A percentile compares a stretch with the other conserved stretches of the same genome.
Conservation (phyloP, 2,797 vertebrate genomes). For the Macropus fuliginosus region DNA sequence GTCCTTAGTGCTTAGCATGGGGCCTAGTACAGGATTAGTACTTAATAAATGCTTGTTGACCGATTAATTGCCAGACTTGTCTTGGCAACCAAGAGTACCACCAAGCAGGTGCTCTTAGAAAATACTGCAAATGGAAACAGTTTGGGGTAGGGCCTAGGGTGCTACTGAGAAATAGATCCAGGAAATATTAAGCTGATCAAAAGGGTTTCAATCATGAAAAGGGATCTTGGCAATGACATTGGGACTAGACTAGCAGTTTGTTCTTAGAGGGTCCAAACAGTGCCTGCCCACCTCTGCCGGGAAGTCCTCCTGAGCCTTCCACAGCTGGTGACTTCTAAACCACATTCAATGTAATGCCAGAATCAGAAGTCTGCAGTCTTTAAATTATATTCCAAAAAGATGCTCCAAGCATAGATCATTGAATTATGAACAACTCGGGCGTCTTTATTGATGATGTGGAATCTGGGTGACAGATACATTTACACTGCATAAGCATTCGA, state of each 20-base stretch:
- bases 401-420: constrained; percentile 83
- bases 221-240: neutral
- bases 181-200: neutral
- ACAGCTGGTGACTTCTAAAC: constrained; percentile 76
- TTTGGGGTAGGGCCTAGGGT: neutral
- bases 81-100: neutral
- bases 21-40: neutral
- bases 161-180: neutral
- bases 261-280: neutral
- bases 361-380: constrained; percentile 80
- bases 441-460: constrained; percentile 86
- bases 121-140: neutral
- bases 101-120: neutral
- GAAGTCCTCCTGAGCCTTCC: neutral
- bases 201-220: neutral
- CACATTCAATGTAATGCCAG: constrained; percentile 60
- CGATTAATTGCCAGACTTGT: neutral
- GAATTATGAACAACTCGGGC: constrained; percentile 84
- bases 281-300: neutral
- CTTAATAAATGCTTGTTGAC: neutral
- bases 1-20: neutral
- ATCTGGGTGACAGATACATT: constrained; percentile 85
- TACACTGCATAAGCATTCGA: constrained; percentile 84
- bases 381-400: constrained; percentile 83
- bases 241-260: neutral